phyloP scores from a whole-genome alignment of 2,797 vertebrate species.

The Pteronotus mesoamericanus region DNA sequence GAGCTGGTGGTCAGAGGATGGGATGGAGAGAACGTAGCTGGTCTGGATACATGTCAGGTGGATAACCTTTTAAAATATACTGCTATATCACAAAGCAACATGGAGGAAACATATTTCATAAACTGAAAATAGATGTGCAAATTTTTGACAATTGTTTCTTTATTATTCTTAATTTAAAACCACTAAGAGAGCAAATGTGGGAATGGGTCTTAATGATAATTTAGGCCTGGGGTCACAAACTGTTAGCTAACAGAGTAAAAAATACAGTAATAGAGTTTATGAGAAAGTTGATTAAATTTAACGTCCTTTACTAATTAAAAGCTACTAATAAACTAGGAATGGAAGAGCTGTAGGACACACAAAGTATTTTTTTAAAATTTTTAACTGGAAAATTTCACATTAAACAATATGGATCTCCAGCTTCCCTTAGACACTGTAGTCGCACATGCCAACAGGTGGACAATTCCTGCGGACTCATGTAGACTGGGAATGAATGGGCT shows the following conservation, averaged over 20 bases:
- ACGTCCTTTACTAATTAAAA: too few species aligned
- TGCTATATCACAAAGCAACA: background rate
- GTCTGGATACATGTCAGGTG: background rate
- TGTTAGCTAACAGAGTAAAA: background rate
- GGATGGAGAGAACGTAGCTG: background rate
- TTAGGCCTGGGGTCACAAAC: background rate
- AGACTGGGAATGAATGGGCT: background rate
- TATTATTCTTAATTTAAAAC: background rate
- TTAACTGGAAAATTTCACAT: background rate
- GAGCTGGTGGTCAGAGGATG: background rate
- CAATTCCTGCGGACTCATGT: background rate
- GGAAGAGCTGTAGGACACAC: background rate
- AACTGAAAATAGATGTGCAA: background rate
- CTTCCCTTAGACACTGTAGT: background rate
- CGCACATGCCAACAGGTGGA: background rate
- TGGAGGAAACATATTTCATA: background rate
- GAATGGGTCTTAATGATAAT: background rate
- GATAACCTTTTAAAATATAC: background rate
- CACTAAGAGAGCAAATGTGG: background rate
- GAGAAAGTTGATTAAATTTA: too few species aligned
- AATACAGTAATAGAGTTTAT: too few species aligned
- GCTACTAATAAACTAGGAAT: too few species aligned
- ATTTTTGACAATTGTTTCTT: background rate
- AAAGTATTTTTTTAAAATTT: background rate
- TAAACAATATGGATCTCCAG: background rate